phyloP scores from a whole-genome alignment of 2,888 invertebrate genomes.

The Drosophila longiperda region DNA sequence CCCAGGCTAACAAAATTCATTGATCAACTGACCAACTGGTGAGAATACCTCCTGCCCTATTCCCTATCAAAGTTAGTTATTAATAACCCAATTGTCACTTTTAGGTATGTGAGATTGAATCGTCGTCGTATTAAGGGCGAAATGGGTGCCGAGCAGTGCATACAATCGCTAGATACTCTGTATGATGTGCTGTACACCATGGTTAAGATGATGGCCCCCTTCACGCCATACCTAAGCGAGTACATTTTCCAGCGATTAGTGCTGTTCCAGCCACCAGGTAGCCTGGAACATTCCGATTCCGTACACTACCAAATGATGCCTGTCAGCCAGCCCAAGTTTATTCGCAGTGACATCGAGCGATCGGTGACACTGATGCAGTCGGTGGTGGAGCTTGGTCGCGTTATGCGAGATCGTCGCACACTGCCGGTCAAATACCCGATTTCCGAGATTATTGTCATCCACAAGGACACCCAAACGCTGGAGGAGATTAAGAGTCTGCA shows the following conservation, averaged over 20 bases:
- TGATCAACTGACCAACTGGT: slow-evolving; percentile 98
- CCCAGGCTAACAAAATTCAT: slow-evolving; percentile 97
- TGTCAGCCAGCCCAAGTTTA: slow-evolving; percentile 88
- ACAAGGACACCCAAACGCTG: slow-evolving; percentile 92
- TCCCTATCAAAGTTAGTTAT: neutral
- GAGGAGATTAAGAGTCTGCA: slow-evolving; percentile 92
- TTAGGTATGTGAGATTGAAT: slow-evolving; percentile 96
- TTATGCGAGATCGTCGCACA: slow-evolving; percentile 96
- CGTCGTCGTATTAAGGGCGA: slow-evolving; percentile 97
- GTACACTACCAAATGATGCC: slow-evolving; percentile 97
- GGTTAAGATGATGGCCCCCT: slow-evolving; percentile 97
- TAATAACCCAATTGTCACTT: neutral
- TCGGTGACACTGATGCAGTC: slow-evolving; percentile 97
- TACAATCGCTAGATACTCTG: slow-evolving; percentile 93
- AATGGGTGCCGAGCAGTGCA: slow-evolving; percentile 91
- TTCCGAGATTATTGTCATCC: slow-evolving; percentile 97
- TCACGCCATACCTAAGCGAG: slow-evolving; percentile 98
- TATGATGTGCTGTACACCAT: slow-evolving; percentile 95
- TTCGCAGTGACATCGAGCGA: slow-evolving; percentile 94
- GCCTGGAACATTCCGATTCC: slow-evolving; percentile 87
- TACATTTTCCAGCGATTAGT: slow-evolving; percentile 96
- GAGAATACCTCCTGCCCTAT: neutral
- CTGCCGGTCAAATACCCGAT: slow-evolving; percentile 98
- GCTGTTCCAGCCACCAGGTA: slow-evolving; percentile 86
- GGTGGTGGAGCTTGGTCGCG: slow-evolving; percentile 96